phyloP scores from a whole-genome alignment of 2,888 invertebrate species.

The Napeogenes sylphis region DNA sequence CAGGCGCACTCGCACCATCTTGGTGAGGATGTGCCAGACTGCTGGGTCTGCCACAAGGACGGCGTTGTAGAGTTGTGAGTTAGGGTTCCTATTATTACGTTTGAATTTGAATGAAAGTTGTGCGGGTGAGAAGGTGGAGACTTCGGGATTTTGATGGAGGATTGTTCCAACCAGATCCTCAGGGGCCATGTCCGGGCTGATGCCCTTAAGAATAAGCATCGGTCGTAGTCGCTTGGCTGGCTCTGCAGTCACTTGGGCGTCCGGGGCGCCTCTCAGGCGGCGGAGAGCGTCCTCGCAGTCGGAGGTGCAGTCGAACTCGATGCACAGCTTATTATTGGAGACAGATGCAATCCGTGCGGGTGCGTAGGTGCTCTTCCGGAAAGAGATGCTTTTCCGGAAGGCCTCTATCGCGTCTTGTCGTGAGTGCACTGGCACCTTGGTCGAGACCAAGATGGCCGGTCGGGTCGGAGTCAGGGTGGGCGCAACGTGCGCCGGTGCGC shows the following conservation, averaged over 20 bases:
- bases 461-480: no score
- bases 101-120: background rate
- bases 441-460: background rate
- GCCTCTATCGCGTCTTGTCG: background rate
- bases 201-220: background rate
- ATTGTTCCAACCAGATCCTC: background rate
- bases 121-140: background rate
- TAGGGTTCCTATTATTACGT: background rate
- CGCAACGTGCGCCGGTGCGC: no score
- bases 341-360: background rate
- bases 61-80: background rate
- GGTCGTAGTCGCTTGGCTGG: background rate
- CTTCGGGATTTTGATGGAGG: background rate
- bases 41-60: no score
- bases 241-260: background rate
- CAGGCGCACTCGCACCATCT: no score
- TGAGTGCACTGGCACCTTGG: background rate
- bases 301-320: no score
- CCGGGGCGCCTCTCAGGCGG: no score
- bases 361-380: background rate
- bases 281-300: no score
- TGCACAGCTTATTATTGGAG: background rate
- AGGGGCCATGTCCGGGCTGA: background rate
- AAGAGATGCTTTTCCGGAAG: background rate
- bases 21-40: no score